Evolutionary conservation across 2,113 vertebrate genomes (phyloP).

Genomic region (Bucco capensis): DNA sequence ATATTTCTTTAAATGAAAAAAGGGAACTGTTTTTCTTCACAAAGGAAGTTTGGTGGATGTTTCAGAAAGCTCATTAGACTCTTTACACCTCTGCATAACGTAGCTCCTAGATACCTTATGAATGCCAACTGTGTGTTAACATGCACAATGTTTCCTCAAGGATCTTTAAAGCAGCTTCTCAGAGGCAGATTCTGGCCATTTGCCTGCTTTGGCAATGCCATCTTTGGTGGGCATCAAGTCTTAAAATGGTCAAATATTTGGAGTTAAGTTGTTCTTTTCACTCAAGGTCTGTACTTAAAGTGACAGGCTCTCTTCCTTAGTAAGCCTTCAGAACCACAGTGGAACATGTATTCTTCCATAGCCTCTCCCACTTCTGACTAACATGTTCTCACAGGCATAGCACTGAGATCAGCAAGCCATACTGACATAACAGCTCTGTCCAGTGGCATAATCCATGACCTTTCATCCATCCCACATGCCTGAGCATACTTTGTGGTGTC

Average conservation of each 20-base stretch:
- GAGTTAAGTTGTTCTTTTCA: neutral
- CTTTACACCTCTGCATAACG: neutral
- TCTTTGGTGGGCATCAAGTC: neutral
- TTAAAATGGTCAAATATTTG: neutral
- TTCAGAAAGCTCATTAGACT: neutral
- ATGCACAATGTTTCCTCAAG: neutral
- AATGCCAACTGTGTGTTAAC: neutral
- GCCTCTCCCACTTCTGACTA: neutral
- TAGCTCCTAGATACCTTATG: neutral
- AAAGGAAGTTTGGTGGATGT: neutral
- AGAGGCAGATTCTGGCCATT: neutral
- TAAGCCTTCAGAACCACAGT: neutral
- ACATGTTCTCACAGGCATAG: neutral
- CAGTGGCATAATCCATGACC: neutral
- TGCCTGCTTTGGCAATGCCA: neutral
- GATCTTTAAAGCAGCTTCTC: neutral
- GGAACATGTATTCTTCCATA: neutral
- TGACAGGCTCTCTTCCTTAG: neutral
- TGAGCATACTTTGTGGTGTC: neutral
- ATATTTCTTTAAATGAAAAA: neutral
- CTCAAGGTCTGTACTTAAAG: neutral
- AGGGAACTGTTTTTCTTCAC: neutral
- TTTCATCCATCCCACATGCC: neutral
- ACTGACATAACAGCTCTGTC: neutral
- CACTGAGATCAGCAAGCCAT: neutral